Conservation (phyloP, 92 coral and sea anemone genomes). For the Plumapathes pennacea region DNA sequence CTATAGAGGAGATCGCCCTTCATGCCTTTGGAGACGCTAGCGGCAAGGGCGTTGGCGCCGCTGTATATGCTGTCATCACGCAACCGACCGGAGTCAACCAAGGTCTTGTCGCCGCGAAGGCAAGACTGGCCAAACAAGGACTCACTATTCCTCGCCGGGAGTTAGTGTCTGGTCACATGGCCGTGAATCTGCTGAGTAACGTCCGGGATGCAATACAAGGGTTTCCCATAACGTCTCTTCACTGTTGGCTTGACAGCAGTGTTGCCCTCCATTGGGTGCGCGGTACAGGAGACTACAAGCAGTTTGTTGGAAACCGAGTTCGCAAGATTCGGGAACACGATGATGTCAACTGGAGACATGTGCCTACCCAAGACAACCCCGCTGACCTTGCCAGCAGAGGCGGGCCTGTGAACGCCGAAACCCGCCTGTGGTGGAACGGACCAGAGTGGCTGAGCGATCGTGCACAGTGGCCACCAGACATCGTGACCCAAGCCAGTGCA, state of each 20-base stretch:
- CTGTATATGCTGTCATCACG: constrained; percentile 46
- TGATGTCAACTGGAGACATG: constrained; percentile 60
- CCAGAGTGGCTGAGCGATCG: constrained; percentile 65
- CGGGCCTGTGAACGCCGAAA: constrained; percentile 35
- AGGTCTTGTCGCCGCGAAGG: constrained; percentile 41
- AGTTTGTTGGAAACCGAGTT: constrained; percentile 62
- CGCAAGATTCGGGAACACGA: constrained; percentile 48
- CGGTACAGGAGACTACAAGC: constrained; percentile 63
- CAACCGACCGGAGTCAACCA: constrained; percentile 24
- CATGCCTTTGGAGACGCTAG: constrained; percentile 64
- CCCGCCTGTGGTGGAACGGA: constrained; percentile 63
- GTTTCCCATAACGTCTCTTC: constrained; percentile 41
- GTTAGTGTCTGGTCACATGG: constrained; percentile 67
- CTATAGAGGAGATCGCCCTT: constrained; percentile 17
- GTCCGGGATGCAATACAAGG: constrained; percentile 57
- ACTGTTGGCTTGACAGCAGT: constrained; percentile 71
- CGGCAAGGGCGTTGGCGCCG: constrained; percentile 42
- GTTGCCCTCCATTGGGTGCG: constrained; percentile 63
- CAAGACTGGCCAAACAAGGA: constrained; percentile 59
- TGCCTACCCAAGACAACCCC: constrained; percentile 59
- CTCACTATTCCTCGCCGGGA: constrained; percentile 59
- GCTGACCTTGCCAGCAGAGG: constrained; percentile 63
- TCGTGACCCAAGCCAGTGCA: constrained; percentile 29
- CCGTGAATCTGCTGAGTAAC: constrained; percentile 42
- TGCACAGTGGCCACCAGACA: constrained; percentile 54